Evolutionary conservation across 2,797 vertebrate species (phyloP).

Genomic region (Tympanoctomys barrerae): DNA sequence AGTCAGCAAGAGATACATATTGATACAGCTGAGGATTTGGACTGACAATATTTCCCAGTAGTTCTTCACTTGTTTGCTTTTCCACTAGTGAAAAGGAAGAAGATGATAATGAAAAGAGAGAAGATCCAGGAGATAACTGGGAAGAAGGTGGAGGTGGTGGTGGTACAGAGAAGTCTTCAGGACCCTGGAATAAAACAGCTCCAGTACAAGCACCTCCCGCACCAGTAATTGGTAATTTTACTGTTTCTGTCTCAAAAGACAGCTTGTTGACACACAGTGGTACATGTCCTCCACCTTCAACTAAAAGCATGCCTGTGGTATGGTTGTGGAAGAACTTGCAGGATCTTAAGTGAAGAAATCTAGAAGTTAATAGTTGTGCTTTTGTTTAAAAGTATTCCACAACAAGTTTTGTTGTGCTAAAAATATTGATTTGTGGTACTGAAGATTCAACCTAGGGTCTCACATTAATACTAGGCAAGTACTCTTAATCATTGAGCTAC

Average conservation of each 20-base stretch:
- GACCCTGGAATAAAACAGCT: constrained; percentile 98
- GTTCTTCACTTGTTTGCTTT: constrained; percentile 53
- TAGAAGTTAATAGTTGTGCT: background rate
- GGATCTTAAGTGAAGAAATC: background rate
- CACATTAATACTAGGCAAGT: background rate
- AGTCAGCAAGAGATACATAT: background rate
- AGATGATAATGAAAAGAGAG: constrained; percentile 96
- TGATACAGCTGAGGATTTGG: background rate
- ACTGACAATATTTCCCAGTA: background rate
- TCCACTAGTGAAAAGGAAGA: constrained; percentile 95
- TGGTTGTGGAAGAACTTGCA: background rate
- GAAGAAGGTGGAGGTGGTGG: constrained; percentile 92
- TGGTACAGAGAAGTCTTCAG: constrained; percentile 92
- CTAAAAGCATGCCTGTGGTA: background rate
- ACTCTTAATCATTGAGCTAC: background rate
- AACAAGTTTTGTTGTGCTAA: background rate
- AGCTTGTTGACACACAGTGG: background rate
- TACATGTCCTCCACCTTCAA: background rate
- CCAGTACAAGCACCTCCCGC: constrained; percentile 88
- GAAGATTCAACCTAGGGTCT: background rate
- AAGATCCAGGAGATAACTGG: constrained; percentile 95
- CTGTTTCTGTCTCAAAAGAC: background rate
- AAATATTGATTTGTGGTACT: background rate
- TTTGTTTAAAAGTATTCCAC: background rate
- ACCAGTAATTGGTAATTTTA: constrained; percentile 88